A percentile compares a stretch with the other conserved stretches of the same genome.
Evolutionary conservation across 2,888 invertebrate genomes (phyloP).

Genomic region (Euphydryas editha): DNA sequence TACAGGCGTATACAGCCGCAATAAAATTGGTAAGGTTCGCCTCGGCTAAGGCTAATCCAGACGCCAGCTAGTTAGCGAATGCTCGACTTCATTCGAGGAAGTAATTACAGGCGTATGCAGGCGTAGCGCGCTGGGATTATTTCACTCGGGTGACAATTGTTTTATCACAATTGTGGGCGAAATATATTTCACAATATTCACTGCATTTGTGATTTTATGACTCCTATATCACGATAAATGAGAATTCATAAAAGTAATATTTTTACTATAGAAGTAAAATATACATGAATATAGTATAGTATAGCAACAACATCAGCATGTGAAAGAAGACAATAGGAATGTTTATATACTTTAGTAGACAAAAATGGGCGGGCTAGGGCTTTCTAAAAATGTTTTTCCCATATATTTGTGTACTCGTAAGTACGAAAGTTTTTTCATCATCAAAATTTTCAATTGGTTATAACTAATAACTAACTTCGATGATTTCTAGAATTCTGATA

Average conservation of each 20-base stretch:
- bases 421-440: too few species aligned
- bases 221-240: not conserved
- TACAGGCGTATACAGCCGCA: slow-evolving; percentile 21
- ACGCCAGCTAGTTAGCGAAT: slow-evolving; percentile 23
- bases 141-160: slow-evolving; percentile 16
- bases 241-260: not conserved
- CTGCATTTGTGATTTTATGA: not conserved
- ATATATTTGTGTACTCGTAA: too few species aligned
- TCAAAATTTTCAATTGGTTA: too few species aligned
- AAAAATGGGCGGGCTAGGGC: too few species aligned
- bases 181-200: slow-evolving; percentile 3
- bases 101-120: not conserved
- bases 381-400: too few species aligned
- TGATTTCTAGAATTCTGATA: too few species aligned
- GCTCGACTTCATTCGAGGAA: slow-evolving; percentile 7
- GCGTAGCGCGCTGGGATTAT: slow-evolving; percentile 8
- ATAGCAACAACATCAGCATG: too few species aligned
- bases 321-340: too few species aligned
- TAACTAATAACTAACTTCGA: too few species aligned
- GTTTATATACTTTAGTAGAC: too few species aligned
- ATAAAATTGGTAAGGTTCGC: slow-evolving; percentile 20
- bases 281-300: not conserved
- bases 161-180: slow-evolving; percentile 12
- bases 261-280: not conserved
- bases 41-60: slow-evolving; percentile 21